Evolutionary conservation across 2,888 invertebrate species (phyloP).

Genomic region (Thymelicus acteon): DNA sequence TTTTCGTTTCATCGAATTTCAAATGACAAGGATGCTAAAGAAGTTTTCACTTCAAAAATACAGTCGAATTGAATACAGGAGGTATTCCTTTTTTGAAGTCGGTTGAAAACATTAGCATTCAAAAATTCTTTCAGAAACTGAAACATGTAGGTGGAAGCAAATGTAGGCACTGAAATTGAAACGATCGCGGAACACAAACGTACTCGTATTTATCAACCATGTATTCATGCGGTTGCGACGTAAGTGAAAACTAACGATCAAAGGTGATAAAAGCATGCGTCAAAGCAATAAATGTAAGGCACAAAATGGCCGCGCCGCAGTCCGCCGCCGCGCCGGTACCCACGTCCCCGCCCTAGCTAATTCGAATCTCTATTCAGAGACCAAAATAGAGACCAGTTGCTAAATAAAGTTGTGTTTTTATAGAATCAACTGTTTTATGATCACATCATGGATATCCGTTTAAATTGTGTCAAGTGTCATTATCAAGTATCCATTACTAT

Average conservation of each 20-base stretch:
- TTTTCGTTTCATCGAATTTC: too few relatives aligned
- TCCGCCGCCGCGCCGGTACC: background rate
- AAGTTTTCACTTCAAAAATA: too few relatives aligned
- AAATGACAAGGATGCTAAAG: too few relatives aligned
- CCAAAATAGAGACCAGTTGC: conserved; percentile 1
- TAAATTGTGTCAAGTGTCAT: too few relatives aligned
- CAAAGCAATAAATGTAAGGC: conserved; percentile 69
- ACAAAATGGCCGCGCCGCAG: conserved; percentile 50
- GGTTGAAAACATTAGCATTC: too few relatives aligned
- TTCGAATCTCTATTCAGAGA: background rate
- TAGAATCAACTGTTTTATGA: too few relatives aligned
- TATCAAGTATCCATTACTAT: too few relatives aligned
- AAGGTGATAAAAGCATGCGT: conserved; percentile 65
- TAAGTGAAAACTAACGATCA: conserved; percentile 19
- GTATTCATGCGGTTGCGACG: background rate
- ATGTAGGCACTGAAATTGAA: background rate
- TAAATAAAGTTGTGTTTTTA: background rate
- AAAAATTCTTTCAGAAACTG: too few relatives aligned
- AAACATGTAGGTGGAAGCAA: too few relatives aligned
- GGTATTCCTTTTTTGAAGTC: too few relatives aligned
- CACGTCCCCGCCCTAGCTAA: background rate
- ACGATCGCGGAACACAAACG: background rate
- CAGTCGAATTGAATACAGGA: too few relatives aligned
- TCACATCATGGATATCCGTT: too few relatives aligned
- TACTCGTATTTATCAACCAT: background rate